Evolutionary conservation across 1,140 invertebrate genomes (phyloP), one percentile per base, ranked within the genome.

Genomic region (Macrobrachium rosenbergii): DNA sequence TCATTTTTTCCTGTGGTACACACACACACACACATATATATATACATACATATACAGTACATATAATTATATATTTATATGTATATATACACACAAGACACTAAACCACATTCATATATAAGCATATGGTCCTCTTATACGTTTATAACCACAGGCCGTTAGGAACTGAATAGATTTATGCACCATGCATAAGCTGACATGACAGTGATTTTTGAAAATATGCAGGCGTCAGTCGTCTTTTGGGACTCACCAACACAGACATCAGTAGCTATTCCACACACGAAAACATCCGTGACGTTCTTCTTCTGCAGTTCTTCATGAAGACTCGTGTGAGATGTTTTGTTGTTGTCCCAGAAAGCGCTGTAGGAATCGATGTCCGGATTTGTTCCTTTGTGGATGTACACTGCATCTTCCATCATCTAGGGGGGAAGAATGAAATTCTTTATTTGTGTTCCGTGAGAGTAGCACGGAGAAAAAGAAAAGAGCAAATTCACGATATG

Each of bases 311-410:
- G 93, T 91, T 98, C 95, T 2, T 94, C 93, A 87, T 95, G 94
- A n/a, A 99, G 92, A 23, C 95, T 95, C 7, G 98, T 99, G 90
- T 98, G 94, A 2, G 95, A 96, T 52, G 97, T 92, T 92, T 97
- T 97, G 91, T 97, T 96, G 92, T 99, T 99, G 92, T 99, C 98
- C 96, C 96, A 98, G 93, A 99, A 99, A 19, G 98, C 98, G 0
- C 98, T 99, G 92, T 99, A 99, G 2, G 97, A 98, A 91, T 99
- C 98, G 14, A 99, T 96, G 89, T 98, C 96, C 0, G 98, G 95
- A 92, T 98, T 96, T 5, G 96, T 97, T 21, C 98, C 98, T 92
- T 99, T 99, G 92, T 97, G 96, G 63, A 99, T 95, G 92, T 96
- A 96, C 43, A 96, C 94, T 21, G 95, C 95, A 84, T 95, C 94